Evolutionary conservation across 2,888 invertebrate species (phyloP).

Genomic region (Blomia tropicalis): DNA sequence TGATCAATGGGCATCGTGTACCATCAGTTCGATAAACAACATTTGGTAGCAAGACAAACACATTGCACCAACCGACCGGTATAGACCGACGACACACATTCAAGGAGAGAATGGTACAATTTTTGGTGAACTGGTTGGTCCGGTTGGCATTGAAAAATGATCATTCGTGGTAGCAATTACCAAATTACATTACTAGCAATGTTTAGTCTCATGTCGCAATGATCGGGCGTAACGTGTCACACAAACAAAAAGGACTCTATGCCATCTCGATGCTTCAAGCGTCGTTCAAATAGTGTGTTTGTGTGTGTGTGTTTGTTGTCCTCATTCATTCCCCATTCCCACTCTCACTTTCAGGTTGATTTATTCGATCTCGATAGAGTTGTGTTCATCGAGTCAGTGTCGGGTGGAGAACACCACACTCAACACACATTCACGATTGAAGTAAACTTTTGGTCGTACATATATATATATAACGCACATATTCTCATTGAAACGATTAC

Average conservation of each 20-base stretch:
- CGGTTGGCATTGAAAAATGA: background rate
- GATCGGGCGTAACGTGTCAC: no score
- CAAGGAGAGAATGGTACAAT: no score
- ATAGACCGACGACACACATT: no score
- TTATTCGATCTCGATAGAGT: background rate
- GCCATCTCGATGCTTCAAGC: no score
- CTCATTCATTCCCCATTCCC: no score
- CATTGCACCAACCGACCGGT: no score
- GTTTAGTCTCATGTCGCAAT: background rate
- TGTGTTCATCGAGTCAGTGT: background rate
- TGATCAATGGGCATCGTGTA: background rate
- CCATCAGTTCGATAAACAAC: no score
- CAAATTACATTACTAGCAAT: background rate
- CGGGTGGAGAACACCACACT: background rate
- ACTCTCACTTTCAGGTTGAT: background rate
- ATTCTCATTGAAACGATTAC: background rate
- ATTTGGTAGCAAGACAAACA: no score
- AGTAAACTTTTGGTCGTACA: background rate
- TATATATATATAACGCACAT: no score
- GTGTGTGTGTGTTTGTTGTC: no score
- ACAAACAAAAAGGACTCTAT: no score
- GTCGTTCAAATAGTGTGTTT: no score
- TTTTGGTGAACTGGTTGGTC: background rate
- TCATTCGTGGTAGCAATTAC: background rate
- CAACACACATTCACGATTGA: background rate